Evolutionary conservation across 2,113 vertebrate species (phyloP).

Genomic region (Cacatua alba): DNA sequence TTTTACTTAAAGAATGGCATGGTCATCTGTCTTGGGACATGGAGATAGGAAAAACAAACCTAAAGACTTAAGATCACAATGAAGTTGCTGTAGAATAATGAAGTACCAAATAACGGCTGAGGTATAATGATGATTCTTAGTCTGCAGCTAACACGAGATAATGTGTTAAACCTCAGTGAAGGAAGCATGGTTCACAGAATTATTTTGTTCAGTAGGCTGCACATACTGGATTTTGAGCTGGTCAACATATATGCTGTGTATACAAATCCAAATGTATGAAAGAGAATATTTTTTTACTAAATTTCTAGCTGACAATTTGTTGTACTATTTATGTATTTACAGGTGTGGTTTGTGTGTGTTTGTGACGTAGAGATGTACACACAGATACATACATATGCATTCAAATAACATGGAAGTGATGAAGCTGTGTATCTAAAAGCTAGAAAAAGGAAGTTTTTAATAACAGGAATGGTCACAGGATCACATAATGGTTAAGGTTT

Average conservation of each 20-base stretch:
- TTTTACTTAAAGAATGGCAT: neutral
- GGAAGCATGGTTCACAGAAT: neutral
- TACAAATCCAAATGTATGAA: neutral
- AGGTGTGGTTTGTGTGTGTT: neutral
- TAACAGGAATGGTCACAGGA: neutral
- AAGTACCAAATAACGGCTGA: neutral
- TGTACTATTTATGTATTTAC: neutral
- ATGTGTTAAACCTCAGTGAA: neutral
- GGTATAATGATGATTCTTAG: neutral
- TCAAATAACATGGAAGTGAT: neutral
- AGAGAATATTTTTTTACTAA: neutral
- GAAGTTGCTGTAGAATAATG: neutral
- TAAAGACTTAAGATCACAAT: neutral
- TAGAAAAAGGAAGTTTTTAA: neutral
- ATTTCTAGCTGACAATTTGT: neutral
- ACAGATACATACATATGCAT: neutral
- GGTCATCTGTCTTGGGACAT: neutral
- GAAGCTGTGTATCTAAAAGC: neutral
- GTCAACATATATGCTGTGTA: neutral
- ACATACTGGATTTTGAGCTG: neutral
- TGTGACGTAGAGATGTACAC: neutral
- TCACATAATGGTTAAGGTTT: neutral
- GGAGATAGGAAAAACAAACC: neutral
- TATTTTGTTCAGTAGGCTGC: neutral
- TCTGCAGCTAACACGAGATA: fast-evolving